Conservation (phyloP, 2,888 invertebrate genomes). For the Rhaphigaster nebulosa region DNA sequence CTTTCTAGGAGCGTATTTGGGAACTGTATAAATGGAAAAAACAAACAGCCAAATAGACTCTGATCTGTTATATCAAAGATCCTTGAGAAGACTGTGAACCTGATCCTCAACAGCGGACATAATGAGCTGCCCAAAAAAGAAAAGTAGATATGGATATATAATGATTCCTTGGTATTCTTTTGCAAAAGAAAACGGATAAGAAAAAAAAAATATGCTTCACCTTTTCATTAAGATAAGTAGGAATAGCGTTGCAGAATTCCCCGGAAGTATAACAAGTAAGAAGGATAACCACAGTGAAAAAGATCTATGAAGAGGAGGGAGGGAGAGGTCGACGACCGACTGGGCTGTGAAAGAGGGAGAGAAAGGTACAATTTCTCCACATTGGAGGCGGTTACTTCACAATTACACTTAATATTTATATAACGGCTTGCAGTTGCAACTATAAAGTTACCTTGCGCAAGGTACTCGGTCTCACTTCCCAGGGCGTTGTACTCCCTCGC, state of each 20-base stretch:
- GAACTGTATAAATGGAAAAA: neutral
- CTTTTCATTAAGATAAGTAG: neutral
- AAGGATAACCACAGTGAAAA: neutral
- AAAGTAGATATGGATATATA: too few relatives aligned
- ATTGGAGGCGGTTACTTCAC: slow-evolving; percentile 25
- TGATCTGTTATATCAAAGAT: neutral
- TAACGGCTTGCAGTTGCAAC: slow-evolving; percentile 45
- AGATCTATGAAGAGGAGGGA: neutral
- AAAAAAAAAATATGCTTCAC: neutral
- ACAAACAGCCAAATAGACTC: neutral
- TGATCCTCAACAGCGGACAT: neutral
- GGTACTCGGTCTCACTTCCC: slow-evolving; percentile 13
- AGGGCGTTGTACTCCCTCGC: slow-evolving; percentile 26
- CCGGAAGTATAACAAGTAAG: neutral
- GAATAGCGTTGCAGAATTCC: neutral
- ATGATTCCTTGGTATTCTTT: neutral
- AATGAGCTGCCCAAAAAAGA: too few relatives aligned
- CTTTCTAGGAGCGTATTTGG: neutral
- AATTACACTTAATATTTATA: slow-evolving; percentile 45
- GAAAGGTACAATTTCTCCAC: slow-evolving; percentile 43
- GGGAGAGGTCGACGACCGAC: neutral
- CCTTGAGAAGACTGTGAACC: neutral
- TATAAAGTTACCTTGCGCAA: slow-evolving; percentile 38
- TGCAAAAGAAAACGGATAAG: neutral
- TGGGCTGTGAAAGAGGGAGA: slow-evolving; percentile 22